Evolutionary conservation across 1,140 invertebrate species (phyloP).

Genomic region (Augochlora pura): DNA sequence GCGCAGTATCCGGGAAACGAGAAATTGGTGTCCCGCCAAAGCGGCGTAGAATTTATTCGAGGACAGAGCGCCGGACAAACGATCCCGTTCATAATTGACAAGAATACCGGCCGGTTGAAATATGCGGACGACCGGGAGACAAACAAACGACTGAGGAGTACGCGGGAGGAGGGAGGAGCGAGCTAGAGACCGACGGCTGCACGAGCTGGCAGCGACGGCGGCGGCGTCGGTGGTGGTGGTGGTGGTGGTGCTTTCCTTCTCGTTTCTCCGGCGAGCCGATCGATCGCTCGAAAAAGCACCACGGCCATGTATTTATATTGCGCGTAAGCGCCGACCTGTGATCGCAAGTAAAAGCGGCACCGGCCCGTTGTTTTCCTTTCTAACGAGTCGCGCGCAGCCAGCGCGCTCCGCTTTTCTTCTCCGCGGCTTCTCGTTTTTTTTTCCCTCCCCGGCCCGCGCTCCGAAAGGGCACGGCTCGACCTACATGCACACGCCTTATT

Average conservation of each 20-base stretch:
- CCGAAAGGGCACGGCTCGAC: not conserved
- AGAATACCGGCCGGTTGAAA: not conserved
- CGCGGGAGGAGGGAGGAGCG: no score
- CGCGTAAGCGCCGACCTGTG: no score
- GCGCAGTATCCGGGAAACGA: not conserved
- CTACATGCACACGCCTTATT: no score
- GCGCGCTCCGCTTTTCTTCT: not conserved
- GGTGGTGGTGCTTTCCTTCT: not conserved
- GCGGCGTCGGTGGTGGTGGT: no score
- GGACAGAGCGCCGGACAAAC: not conserved
- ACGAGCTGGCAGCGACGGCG: no score
- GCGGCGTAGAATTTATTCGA: not conserved
- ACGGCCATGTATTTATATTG: not conserved
- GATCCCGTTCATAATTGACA: conserved; percentile 13
- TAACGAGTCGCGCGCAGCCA: no score
- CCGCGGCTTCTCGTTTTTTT: not conserved
- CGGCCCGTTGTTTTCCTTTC: no score
- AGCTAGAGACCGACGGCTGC: no score
- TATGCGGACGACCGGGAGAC: not conserved
- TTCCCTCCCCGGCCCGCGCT: not conserved
- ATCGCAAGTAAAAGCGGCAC: no score
- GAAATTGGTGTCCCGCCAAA: not conserved
- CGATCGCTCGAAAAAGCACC: not conserved
- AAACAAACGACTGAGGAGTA: not conserved
- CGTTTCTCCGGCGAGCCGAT: not conserved